Conservation (phyloP, 2,888 invertebrate genomes). For the Parasteatoda lunata region DNA sequence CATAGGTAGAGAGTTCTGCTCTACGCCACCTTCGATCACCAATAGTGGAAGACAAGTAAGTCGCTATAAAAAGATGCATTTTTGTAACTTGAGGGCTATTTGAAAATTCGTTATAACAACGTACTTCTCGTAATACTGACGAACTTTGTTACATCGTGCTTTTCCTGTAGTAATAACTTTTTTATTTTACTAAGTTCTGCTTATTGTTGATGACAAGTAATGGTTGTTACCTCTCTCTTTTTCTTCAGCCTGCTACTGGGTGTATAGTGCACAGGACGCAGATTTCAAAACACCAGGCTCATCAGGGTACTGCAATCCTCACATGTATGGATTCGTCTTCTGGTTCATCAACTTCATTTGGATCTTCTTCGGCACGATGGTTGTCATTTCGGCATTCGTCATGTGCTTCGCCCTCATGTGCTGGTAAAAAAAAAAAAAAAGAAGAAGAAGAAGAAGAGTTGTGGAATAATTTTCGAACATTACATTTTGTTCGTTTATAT, state of each 20-base stretch:
- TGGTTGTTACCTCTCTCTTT: neutral
- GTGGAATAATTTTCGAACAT: no score
- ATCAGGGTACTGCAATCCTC: constrained; percentile 23
- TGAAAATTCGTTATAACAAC: no score
- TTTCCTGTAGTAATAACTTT: no score
- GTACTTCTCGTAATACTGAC: no score
- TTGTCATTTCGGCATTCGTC: constrained; percentile 27
- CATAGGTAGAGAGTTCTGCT: no score
- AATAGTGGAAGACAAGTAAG: no score
- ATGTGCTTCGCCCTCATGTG: constrained; percentile 52
- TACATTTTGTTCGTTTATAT: no score
- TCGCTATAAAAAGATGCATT: no score
- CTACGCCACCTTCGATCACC: no score
- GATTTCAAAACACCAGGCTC: neutral
- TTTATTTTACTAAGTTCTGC: neutral
- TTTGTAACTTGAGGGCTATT: no score
- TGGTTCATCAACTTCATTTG: constrained; percentile 61
- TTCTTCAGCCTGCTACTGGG: constrained; percentile 52
- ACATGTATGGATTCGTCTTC: constrained; percentile 47
- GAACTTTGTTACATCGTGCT: no score
- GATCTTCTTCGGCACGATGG: constrained; percentile 58
- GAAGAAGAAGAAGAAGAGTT: neutral
- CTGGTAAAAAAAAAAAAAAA: constrained; percentile 27
- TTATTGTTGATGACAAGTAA: neutral
- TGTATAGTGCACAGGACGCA: constrained; percentile 21